Evolutionary conservation across 2,888 invertebrate genomes (phyloP).

Genomic region (Hirtodrosophila trivittata): DNA sequence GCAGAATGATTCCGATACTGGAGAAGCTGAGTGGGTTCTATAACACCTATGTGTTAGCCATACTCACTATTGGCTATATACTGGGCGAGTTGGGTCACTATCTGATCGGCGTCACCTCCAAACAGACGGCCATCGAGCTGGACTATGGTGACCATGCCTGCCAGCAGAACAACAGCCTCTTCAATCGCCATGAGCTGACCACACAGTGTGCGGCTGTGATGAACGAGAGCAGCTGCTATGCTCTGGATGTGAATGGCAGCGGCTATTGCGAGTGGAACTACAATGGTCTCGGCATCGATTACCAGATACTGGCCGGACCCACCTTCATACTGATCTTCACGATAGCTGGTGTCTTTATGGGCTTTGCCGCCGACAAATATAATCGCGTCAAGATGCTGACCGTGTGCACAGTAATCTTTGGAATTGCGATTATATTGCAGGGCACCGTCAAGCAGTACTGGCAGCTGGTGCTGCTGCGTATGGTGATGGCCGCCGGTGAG

Average conservation of each 20-base stretch:
- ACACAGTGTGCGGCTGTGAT: constrained; percentile 86
- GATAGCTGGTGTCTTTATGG: constrained; percentile 92
- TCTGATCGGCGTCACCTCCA: constrained; percentile 94
- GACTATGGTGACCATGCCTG: constrained; percentile 94
- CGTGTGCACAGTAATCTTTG: constrained; percentile 91
- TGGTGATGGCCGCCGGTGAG: constrained; percentile 94
- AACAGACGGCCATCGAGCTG: constrained; percentile 92
- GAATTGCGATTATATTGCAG: constrained; percentile 92
- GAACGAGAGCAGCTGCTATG: constrained; percentile 87
- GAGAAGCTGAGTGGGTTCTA: constrained; percentile 88
- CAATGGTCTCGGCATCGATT: constrained; percentile 95
- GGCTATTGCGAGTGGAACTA: constrained; percentile 95
- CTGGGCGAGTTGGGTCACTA: constrained; percentile 95
- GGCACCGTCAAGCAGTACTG: constrained; percentile 94
- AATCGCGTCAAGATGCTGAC: constrained; percentile 90
- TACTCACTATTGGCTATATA: constrained; percentile 93
- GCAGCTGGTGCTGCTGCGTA: constrained; percentile 93
- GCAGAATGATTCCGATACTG: constrained; percentile 78
- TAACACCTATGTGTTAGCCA: constrained; percentile 90
- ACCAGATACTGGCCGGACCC: constrained; percentile 96
- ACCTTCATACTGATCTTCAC: constrained; percentile 96
- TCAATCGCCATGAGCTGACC: constrained; percentile 85
- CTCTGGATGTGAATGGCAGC: constrained; percentile 88
- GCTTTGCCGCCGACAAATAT: constrained; percentile 91
- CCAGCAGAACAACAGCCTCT: constrained; percentile 88